These are phyloP conservation scores for Acanthosepion lycidas DNA, from an alignment of 2,888 invertebrate genomes.

Conservation along the genomic window DNA sequence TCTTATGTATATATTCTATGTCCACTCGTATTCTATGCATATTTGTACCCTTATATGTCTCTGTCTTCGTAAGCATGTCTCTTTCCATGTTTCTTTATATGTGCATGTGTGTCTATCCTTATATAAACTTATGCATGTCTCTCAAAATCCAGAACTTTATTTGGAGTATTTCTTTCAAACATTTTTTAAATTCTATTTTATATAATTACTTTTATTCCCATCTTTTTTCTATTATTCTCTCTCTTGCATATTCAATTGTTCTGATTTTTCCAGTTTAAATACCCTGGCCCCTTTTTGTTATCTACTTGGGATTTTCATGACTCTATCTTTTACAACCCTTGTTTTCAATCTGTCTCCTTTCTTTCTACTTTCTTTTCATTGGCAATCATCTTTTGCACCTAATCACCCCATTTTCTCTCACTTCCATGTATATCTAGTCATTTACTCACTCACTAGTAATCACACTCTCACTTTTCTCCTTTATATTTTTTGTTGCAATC, in stretches of 20 bases:
- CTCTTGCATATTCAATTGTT: background rate
- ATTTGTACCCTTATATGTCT: background rate
- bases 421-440: too few relatives aligned
- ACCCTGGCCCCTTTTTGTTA: background rate
- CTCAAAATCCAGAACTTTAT: too few relatives aligned
- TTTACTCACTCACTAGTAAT: too few relatives aligned
- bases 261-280: background rate
- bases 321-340: background rate
- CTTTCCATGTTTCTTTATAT: too few relatives aligned
- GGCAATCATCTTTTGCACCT: background rate
- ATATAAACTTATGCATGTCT: too few relatives aligned
- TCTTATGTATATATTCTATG: background rate
- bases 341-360: background rate
- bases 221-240: background rate
- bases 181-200: background rate
- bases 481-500: too few relatives aligned
- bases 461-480: too few relatives aligned
- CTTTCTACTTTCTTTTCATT: background rate
- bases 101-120: too few relatives aligned
- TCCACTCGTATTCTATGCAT: background rate
- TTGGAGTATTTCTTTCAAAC: background rate
- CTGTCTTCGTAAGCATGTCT: too few relatives aligned
- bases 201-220: background rate
- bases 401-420: background rate
- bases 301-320: background rate